These are phyloP conservation scores for Caenorhabditis sinica DNA, from an alignment of 2,888 invertebrate species.

Conservation along the genomic window DNA sequence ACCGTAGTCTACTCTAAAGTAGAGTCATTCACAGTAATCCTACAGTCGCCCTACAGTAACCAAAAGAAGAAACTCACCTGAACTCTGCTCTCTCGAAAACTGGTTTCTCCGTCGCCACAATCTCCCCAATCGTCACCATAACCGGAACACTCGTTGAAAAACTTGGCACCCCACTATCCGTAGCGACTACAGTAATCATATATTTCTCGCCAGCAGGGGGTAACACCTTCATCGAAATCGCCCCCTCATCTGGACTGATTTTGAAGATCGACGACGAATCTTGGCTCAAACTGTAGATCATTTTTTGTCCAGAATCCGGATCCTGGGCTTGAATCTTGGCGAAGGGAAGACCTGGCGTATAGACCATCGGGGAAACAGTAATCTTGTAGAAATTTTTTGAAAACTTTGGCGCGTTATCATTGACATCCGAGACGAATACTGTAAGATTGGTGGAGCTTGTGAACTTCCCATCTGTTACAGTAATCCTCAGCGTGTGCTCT, in stretches of 20 bases:
- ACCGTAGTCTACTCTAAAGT: too few species aligned
- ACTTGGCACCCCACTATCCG: slow-evolving; percentile 73
- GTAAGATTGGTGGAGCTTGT: slow-evolving; percentile 65
- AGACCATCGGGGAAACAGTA: slow-evolving; percentile 23
- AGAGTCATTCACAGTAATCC: too few species aligned
- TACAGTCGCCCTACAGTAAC: too few species aligned
- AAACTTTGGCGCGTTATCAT: slow-evolving; percentile 80
- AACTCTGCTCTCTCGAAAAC: slow-evolving; percentile 39
- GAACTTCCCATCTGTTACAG: slow-evolving; percentile 76
- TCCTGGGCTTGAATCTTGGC: slow-evolving; percentile 95
- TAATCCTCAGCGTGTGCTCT: slow-evolving; percentile 65
- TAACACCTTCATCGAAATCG: slow-evolving; percentile 32
- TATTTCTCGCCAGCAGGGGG: slow-evolving; percentile 59
- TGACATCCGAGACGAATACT: slow-evolving; percentile 76
- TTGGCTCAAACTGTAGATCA: slow-evolving; percentile 59
- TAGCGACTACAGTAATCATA: slow-evolving; percentile 72
- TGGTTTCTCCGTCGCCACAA: slow-evolving; percentile 21
- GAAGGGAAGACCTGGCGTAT: slow-evolving; percentile 84
- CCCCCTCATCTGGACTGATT: slow-evolving; percentile 45
- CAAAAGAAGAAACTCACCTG: slow-evolving; percentile 6
- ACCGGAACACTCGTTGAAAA: slow-evolving; percentile 66
- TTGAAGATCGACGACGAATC: slow-evolving; percentile 43
- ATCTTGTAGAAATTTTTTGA: slow-evolving; percentile 66
- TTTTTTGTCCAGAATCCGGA: slow-evolving; percentile 90
- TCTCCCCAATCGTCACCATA: slow-evolving; percentile 54